Conservation (phyloP, 2,797 vertebrate genomes). For the Astyanax mexicanus region DNA sequence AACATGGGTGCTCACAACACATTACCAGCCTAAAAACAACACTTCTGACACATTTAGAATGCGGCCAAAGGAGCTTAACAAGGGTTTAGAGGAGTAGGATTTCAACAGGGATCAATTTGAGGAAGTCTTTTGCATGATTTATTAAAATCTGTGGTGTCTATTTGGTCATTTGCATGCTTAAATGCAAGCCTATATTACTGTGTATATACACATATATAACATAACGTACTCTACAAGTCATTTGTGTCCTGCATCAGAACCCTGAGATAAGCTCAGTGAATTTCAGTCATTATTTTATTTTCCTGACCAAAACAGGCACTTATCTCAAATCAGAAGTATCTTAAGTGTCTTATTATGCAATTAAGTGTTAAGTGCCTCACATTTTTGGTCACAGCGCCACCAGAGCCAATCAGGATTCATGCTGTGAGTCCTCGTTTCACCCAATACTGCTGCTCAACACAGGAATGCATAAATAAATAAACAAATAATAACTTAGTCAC, state of each 20-base stretch:
- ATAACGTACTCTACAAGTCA: too few relatives aligned
- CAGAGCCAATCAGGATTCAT: not conserved
- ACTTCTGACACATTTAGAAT: slow-evolving; percentile 34
- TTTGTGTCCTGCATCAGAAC: too few relatives aligned
- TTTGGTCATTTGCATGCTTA: not conserved
- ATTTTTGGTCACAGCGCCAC: not conserved
- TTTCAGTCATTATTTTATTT: not conserved
- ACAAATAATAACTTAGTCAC: slow-evolving; percentile 80
- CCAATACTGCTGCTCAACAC: slow-evolving; percentile 44
- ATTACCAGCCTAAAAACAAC: slow-evolving; percentile 32
- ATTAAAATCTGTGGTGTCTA: not conserved
- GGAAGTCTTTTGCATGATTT: not conserved
- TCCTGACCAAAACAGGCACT: not conserved
- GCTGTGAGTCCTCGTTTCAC: slow-evolving; percentile 51
- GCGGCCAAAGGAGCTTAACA: slow-evolving; percentile 26
- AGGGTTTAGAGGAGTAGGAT: slow-evolving; percentile 18
- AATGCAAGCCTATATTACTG: not conserved
- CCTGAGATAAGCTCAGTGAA: not conserved
- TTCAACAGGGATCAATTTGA: slow-evolving; percentile 10
- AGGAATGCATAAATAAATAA: slow-evolving; percentile 51
- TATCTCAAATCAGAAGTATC: not conserved
- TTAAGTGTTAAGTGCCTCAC: not conserved
- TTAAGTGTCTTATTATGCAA: too few relatives aligned
- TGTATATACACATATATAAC: too few relatives aligned
- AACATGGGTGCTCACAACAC: slow-evolving; percentile 49